These are phyloP conservation scores for Sphaeramia orbicularis DNA, from an alignment of 2,797 vertebrate genomes.

Conservation along the genomic window DNA sequence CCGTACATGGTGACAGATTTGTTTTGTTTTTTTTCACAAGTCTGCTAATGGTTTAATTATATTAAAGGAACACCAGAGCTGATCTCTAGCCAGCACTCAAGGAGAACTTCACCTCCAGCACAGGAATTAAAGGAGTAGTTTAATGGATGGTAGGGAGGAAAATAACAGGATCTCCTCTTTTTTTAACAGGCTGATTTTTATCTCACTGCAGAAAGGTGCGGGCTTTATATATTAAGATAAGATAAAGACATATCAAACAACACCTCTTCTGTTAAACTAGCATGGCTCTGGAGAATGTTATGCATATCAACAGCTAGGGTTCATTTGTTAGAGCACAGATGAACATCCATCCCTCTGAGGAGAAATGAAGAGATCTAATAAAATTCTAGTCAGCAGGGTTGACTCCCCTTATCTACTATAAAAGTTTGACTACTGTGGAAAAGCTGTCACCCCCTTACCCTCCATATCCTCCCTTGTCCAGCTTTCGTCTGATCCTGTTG, in stretches of 20 bases:
- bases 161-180: conserved; percentile 29
- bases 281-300: no score
- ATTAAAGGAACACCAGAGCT: conserved; percentile 46
- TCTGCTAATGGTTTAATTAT: conserved; percentile 49
- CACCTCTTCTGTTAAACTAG: background rate
- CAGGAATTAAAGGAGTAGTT: conserved; percentile 40
- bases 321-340: background rate
- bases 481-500: conserved; percentile 46
- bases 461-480: background rate
- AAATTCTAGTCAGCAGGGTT: no score
- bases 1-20: conserved; percentile 27
- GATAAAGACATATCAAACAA: background rate
- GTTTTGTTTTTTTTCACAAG: conserved; percentile 47
- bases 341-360: background rate
- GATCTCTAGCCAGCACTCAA: conserved; percentile 51
- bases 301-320: background rate
- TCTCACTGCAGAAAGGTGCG: conserved; percentile 6
- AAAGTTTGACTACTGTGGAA: conserved; percentile 35
- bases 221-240: background rate
- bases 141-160: conserved; percentile 42
- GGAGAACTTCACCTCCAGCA: conserved; percentile 51
- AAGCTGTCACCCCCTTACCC: conserved; percentile 34
- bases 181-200: conserved; percentile 7
- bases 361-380: background rate
- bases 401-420: background rate